Evolutionary conservation across 2,888 invertebrate genomes (phyloP).

Genomic region (Tenthredo notha): DNA sequence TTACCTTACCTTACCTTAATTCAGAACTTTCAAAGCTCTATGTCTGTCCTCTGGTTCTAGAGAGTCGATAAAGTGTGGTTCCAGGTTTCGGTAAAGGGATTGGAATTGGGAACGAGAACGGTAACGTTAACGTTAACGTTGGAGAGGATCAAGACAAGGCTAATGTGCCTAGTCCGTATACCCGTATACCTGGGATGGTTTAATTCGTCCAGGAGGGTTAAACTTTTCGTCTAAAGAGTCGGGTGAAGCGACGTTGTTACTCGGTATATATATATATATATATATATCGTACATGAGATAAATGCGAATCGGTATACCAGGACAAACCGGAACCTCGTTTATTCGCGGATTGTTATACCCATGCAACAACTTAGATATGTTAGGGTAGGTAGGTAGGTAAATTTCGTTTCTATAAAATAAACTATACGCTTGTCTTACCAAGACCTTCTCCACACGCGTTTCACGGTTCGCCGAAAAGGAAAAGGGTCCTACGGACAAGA

Average conservation of each 20-base stretch:
- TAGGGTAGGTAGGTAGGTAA: background rate
- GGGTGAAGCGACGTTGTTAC: background rate
- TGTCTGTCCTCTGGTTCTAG: background rate
- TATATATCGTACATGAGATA: background rate
- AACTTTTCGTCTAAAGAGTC: background rate
- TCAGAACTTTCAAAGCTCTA: conserved; percentile 15
- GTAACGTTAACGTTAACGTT: background rate
- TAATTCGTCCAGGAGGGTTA: conserved; percentile 2
- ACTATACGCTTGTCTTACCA: conserved; percentile 7
- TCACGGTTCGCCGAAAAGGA: background rate
- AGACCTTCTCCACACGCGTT: background rate
- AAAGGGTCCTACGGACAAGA: conserved; percentile 9
- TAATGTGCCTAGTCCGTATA: background rate
- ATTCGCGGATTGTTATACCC: background rate
- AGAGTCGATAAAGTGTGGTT: conserved; percentile 33
- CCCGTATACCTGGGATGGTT: background rate
- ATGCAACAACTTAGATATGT: background rate
- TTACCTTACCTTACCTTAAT: conserved; percentile 6
- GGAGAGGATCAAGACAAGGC: conserved; percentile 25
- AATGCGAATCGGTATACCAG: background rate
- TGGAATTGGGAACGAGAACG: conserved; percentile 1
- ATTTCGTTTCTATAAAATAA: conserved; percentile 14
- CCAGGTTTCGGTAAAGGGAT: conserved; percentile 21
- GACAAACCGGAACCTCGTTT: background rate
- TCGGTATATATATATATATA: too few relatives aligned